These are phyloP conservation scores for Megaptera novaeangliae DNA, from an alignment of 2,113 vertebrate genomes.

Conservation along the genomic window DNA sequence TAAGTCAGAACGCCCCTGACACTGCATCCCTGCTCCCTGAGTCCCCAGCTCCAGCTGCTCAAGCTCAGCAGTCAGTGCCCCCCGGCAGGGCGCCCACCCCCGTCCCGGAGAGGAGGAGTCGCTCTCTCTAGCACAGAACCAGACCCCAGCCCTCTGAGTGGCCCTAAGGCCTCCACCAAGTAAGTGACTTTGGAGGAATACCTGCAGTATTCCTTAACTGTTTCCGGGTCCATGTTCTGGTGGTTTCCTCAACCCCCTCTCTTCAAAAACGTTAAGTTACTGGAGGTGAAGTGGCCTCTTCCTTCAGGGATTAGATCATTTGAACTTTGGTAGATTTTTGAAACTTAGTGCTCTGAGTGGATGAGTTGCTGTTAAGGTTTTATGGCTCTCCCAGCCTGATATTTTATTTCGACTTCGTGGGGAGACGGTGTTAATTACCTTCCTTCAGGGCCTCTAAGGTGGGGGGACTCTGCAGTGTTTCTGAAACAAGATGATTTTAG, in stretches of 20 bases:
- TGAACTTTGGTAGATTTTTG: not conserved
- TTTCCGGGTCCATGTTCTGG: not conserved
- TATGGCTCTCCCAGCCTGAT: not conserved
- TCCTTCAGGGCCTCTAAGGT: not conserved
- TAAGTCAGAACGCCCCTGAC: not conserved
- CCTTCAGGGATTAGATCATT: not conserved
- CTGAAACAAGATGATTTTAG: not conserved
- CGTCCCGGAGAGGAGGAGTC: not conserved
- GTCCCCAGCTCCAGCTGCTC: not conserved
- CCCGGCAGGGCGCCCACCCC: not conserved
- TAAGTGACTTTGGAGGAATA: conserved; percentile 40
- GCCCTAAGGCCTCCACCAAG: not conserved
- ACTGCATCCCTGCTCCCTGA: not conserved
- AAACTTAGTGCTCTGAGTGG: not conserved
- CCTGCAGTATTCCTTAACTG: not conserved
- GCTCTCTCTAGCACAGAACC: not conserved
- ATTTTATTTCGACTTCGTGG: not conserved
- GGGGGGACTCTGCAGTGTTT: not conserved
- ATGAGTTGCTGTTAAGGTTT: not conserved
- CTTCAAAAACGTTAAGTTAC: not conserved
- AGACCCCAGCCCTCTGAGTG: not conserved
- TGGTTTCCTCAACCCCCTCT: not conserved
- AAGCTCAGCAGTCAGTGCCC: not conserved
- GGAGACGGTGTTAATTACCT: not conserved
- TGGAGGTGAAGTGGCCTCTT: not conserved